A percentile compares a stretch with the other conserved stretches of the same genome.
These are phyloP conservation scores for Amyelois transitella DNA, from an alignment of 1,140 invertebrate species.

Conservation along the genomic window DNA sequence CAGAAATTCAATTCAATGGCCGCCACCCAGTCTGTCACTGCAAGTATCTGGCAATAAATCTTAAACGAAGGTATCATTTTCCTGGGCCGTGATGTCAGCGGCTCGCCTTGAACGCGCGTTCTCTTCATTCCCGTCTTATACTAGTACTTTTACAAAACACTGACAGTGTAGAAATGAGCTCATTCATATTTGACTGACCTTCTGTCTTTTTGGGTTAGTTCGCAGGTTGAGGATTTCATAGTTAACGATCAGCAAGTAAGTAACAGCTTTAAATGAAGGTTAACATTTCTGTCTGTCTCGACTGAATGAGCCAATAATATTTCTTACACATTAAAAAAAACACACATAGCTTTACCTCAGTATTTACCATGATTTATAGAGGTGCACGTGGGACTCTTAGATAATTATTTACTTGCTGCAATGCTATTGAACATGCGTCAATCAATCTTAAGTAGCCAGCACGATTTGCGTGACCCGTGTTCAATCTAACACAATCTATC, in stretches of 20 bases:
- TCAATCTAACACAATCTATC: too few relatives aligned
- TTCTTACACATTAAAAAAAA: too few relatives aligned
- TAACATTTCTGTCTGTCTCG: too few relatives aligned
- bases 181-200: too few relatives aligned
- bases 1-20: conserved; percentile 1
- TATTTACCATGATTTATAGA: not conserved
- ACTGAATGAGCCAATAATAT: too few relatives aligned
- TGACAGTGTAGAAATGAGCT: not conserved
- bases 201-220: too few relatives aligned
- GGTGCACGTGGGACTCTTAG: not conserved
- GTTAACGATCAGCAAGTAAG: too few relatives aligned
- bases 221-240: too few relatives aligned
- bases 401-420: conserved; percentile 20
- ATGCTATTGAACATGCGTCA: conserved; percentile 44
- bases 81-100: conserved; percentile 34
- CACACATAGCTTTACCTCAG: not conserved
- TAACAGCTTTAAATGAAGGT: too few relatives aligned
- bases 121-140: conserved; percentile 21
- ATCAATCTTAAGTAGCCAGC: conserved; percentile 37
- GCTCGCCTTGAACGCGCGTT: conserved; percentile 43
- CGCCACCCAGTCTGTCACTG: conserved; percentile 20
- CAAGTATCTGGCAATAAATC: conserved; percentile 13
- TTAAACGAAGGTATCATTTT: conserved; percentile 19
- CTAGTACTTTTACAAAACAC: not conserved
- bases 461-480: conserved; percentile 10